Percentiles rank a stretch among this genome's conserved stretches.
These are phyloP conservation scores for Aplidium turbinatum DNA, from an alignment of 23 tunicate genomes.

Conservation along the genomic window DNA sequence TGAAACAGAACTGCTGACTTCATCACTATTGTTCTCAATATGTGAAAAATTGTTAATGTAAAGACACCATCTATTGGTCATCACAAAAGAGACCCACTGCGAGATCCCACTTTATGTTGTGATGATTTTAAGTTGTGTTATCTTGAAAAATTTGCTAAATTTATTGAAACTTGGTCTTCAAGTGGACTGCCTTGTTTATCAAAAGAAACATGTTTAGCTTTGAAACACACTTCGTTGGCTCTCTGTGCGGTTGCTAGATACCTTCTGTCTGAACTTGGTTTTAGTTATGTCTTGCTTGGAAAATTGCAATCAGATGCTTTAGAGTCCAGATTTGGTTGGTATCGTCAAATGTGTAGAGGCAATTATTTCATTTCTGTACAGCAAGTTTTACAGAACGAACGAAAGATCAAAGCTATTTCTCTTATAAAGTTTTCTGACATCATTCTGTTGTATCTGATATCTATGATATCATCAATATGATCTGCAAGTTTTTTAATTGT, in stretches of 20 bases:
- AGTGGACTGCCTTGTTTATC: constrained; percentile 26
- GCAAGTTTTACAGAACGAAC: constrained; percentile 21
- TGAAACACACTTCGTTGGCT: constrained; percentile 21
- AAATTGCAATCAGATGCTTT: constrained; percentile 37
- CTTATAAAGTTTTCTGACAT: constrained; percentile 29
- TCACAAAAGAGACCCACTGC: constrained; percentile 24
- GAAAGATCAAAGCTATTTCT: constrained; percentile 29
- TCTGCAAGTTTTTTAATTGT: too few species aligned
- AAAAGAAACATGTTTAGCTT: constrained; percentile 15
- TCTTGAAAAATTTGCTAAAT: constrained; percentile 24
- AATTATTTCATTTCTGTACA: constrained; percentile 25
- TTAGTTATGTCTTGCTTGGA: constrained; percentile 17
- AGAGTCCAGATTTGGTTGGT: constrained; percentile 23
- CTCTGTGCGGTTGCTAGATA: constrained; percentile 19
- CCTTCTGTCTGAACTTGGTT: constrained; percentile 18
- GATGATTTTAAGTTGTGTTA: constrained; percentile 22
- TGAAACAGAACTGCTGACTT: constrained; percentile 1
- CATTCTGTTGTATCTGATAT: too few species aligned
- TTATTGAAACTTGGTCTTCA: constrained; percentile 25
- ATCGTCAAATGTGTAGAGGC: constrained; percentile 25
- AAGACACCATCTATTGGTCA: constrained; percentile 22
- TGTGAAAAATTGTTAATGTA: constrained; percentile 25
- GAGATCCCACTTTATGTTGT: not conserved
- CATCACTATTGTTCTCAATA: constrained; percentile 14
- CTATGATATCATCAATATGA: too few species aligned